phyloP scores from a whole-genome alignment of 2,888 invertebrate genomes.

The Drosophila greeni region DNA sequence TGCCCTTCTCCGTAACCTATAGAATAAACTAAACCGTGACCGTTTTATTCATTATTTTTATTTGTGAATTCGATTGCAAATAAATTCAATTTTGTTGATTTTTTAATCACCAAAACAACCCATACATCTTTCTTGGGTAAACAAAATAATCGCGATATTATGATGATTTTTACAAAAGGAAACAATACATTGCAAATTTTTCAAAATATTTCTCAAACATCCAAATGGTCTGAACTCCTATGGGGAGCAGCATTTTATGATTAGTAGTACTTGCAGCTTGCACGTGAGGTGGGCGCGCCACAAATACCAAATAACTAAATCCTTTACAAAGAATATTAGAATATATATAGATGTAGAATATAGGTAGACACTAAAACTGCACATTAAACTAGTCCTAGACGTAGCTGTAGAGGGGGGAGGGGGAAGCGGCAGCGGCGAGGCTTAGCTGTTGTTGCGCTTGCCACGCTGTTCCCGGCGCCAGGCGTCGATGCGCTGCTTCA shows the following conservation, averaged over 20 bases:
- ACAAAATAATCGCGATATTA: constrained; percentile 19
- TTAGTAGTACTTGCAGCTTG: constrained; percentile 2
- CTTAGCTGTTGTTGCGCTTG: constrained; percentile 78
- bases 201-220: constrained; percentile 19
- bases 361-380: constrained; percentile 61
- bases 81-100: constrained; percentile 13
- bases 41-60: constrained; percentile 21
- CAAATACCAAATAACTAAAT: constrained; percentile 17
- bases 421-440: not conserved
- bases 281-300: not conserved
- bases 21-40: not conserved
- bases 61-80: constrained; percentile 29
- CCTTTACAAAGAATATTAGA: constrained; percentile 34
- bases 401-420: constrained; percentile 14
- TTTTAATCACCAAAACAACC: constrained; percentile 20
- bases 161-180: constrained; percentile 3
- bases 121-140: constrained; percentile 4
- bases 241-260: constrained; percentile 7
- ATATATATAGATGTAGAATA: constrained; percentile 45
- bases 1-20: not conserved
- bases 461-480: constrained; percentile 89
- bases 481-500: constrained; percentile 90
- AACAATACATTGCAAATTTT: constrained; percentile 31
- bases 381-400: constrained; percentile 60
- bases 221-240: constrained; percentile 3